Base-by-base conservation (phyloP, 2,888 invertebrate genomes). In the Drosophila atripex region DNA sequence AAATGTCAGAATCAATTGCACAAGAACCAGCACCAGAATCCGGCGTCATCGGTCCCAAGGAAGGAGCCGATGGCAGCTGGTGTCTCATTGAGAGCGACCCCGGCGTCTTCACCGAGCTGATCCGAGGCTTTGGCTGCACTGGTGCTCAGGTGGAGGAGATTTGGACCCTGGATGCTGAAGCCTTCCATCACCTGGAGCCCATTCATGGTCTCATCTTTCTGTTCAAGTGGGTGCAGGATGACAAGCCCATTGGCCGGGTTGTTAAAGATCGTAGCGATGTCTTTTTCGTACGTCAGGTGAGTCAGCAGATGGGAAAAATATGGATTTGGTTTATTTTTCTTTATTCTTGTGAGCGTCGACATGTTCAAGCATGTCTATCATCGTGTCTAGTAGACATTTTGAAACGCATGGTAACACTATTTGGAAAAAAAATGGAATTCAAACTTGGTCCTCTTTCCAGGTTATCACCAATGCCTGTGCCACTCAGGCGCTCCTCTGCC, bases 1-100 rank as follows among this genome's bases (percentile, higher is more conserved):
- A 9, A 21, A 43, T 43, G 43, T 5, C 18, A 12, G 8, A 35
- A 2, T 6, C 35, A 2, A 1, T n/a, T 35, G 2, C 39, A 41
- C 16, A 16, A 18, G 16, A 16, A 16, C 39, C n/a, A n/a, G 35
- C n/a, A 12, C 12, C 39, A 41, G 8, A 16, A 3, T 11, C 39
- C 43, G 21, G 43, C 9, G 21, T 5, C 11, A 41, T 39, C 39
- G n/a, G 25, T 14, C 39, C 25, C 14, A 14, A 5, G 7, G 25
- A 5, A 21, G n/a, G 4, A 6, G 21, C 11, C 5, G n/a, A 46
- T 11, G 98, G 97, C 58, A 97, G 98, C 92, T 99, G 99, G 99
- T 99, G 99, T 93, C 93, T 99, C 82, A 99, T 99, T 88, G 99
- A 99, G 92, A 99, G 99, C 92, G 99, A 99, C 93, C 99, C 99